A percentile compares a stretch with the other conserved stretches of the same genome.
Evolutionary conservation across 2,113 vertebrate species (phyloP).

Genomic region (Lota lota): DNA sequence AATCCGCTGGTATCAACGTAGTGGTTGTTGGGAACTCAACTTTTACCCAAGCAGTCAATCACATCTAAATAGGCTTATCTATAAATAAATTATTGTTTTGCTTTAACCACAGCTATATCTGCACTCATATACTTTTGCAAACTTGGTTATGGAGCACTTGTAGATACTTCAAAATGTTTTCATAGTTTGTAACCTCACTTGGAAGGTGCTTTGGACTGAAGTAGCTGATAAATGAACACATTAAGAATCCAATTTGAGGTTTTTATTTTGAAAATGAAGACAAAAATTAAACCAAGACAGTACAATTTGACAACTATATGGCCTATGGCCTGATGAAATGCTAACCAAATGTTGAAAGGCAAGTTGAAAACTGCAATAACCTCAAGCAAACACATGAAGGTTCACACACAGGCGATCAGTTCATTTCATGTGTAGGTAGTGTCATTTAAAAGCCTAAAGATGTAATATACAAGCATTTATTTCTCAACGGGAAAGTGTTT

Average conservation of each 20-base stretch:
- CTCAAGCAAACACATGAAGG: constrained; percentile 50
- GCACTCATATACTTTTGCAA: no score
- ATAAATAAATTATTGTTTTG: no score
- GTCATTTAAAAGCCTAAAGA: constrained; percentile 27
- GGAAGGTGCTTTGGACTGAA: no score
- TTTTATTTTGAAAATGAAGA: constrained; percentile 74
- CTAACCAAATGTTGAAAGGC: constrained; percentile 27
- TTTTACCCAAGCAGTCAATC: no score
- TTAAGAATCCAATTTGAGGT: constrained; percentile 26
- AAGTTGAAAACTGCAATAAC: constrained; percentile 28
- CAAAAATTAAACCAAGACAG: constrained; percentile 62
- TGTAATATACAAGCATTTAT: constrained; percentile 22
- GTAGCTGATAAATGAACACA: no score
- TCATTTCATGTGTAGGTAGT: constrained; percentile 40
- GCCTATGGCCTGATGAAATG: constrained; percentile 23
- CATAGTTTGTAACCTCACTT: no score
- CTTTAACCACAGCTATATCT: no score
- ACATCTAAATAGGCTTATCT: no score
- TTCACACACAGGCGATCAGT: constrained; percentile 35
- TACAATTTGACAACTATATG: constrained; percentile 46
- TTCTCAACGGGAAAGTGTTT: constrained; percentile 24
- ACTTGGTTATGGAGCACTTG: no score
- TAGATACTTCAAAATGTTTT: no score
- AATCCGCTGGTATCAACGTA: no score
- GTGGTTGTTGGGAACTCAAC: no score